Base-by-base conservation (phyloP, 2,797 vertebrate species). In the Lutjanus argentimaculatus region DNA sequence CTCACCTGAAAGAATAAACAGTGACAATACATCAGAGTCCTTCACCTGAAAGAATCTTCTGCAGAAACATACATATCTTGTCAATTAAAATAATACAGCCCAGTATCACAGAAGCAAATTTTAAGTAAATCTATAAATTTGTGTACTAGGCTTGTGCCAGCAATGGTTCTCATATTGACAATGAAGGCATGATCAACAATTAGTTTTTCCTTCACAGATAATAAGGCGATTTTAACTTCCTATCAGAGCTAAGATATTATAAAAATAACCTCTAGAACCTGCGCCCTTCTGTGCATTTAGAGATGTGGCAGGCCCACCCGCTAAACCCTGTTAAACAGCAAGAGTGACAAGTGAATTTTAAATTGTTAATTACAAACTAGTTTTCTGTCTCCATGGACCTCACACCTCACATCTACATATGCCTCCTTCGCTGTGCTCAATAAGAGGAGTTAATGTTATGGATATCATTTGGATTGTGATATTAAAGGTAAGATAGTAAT, bases 1-100 rank as follows among this genome's bases (percentile, higher is more conserved):
- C 61, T 99, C 98, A 66, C 98, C 98, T 99, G 10, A 58, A 4
- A 66, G 11, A 66, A 36, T 36, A 16, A 68, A 56, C 42, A 55
- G 42, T 48, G 22, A 14, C 3, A 22, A 59, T 0, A 48, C 5
- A 51, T 72, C 53, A 53, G 11, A 57, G 14, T 13, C 8, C 9
- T 21, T 83, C 16, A 65, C 30, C 30, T 49, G 30, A 21, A 55
- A 16, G 9, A 52, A 36, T 14, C 11, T 8, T 43, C 17, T 3
- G 49, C 9, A 70, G 22, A 30, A 69, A 15, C 0, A 2, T 9
- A 57, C 4, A 65, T 4, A 66, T 14, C 48, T 45, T 1, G 19
- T 61, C 9, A 21, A 25, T 17, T 8, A 0, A 12, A 63, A 63
- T 7, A 30, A n/a, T 36, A 36, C 21, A 40, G 19, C 13, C 30